Base-by-base conservation (phyloP, 2,888 invertebrate species). In the Polydrusus cervinus region DNA sequence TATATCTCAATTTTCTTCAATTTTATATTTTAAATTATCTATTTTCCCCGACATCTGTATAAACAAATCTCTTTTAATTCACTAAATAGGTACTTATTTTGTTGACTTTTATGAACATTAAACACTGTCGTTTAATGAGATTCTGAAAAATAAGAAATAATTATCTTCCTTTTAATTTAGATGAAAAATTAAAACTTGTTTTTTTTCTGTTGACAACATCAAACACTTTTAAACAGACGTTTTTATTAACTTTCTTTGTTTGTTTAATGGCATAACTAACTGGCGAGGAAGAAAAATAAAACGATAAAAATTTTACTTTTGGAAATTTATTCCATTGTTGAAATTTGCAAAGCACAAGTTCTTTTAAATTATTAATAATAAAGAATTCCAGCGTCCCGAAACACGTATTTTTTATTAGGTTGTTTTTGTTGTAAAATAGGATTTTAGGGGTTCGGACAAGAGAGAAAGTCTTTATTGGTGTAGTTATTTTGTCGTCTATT, bases 151-250 rank as follows among this genome's bases (percentile, higher is more conserved):
- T 43, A 43, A 25, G 25, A 25, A 25, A n/a, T 6, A n/a, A n/a
- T 3, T 25, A 25, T 10, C 13, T 43, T 8, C 43, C 9, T 43
- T 43, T n/a, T n/a, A 3, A n/a, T 43, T 43, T n/a, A 1, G 13
- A n/a, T 43, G 43, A n/a, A 43, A 43, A 47, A 47, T 47, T 7
- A 47, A 47, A 47, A 47, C 7, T 16, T 47, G 47, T 47, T 47
- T 47, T 47, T 47, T 8, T 16, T n/a, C n/a, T 14, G 16, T 47
- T 16, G 16, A 47, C 14, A 14, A 16, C 47, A 47, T 47, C 16
- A 47, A n/a, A 25, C 25, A 25, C n/a, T n/a, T n/a, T 25, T 5
- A 25, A 47, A 47, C n/a, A 16, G 8, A 47, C 8, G 47, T 47
- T 47, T 16, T 47, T 16, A 8, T 47, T 45, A 6, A n/a, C 0